These are phyloP conservation scores for Pardalotus punctatus DNA, from an alignment of 2,113 vertebrate genomes.

Conservation along the genomic window DNA sequence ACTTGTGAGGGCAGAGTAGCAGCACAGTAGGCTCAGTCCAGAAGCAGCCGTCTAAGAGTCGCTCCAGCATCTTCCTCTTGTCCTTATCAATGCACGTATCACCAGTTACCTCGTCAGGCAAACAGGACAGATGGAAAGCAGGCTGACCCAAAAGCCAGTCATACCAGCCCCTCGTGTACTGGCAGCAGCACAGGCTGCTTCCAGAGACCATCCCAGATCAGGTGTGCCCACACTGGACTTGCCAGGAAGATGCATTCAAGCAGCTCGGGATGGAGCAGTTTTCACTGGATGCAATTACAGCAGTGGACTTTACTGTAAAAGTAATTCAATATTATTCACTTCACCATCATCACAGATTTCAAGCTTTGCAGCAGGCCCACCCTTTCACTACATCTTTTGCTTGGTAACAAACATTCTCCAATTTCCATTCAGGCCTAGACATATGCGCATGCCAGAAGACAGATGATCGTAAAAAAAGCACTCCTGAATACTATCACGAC, in stretches of 20 bases:
- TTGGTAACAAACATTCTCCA: background rate
- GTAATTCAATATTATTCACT: background rate
- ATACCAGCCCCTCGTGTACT: background rate
- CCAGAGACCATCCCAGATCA: background rate
- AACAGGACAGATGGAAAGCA: background rate
- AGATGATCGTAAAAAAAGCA: background rate
- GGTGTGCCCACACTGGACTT: background rate
- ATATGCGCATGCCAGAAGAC: background rate
- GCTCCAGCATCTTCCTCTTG: background rate
- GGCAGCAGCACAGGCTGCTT: background rate
- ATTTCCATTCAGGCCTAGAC: background rate
- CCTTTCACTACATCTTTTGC: background rate
- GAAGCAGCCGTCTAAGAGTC: background rate
- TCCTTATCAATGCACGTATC: rapidly evolving
- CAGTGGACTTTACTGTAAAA: background rate
- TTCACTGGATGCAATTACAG: background rate
- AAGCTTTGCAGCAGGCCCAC: background rate
- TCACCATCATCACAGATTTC: background rate
- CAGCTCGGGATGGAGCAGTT: background rate
- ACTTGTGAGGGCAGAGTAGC: background rate
- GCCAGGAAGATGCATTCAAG: background rate
- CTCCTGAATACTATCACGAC: background rate
- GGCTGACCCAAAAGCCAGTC: background rate
- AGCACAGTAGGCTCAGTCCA: background rate
- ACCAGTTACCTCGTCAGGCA: background rate